Evolutionary conservation across 2,113 vertebrate genomes (phyloP), one percentile per base, ranked within the genome.

Genomic region (Microtus ochrogaster): DNA sequence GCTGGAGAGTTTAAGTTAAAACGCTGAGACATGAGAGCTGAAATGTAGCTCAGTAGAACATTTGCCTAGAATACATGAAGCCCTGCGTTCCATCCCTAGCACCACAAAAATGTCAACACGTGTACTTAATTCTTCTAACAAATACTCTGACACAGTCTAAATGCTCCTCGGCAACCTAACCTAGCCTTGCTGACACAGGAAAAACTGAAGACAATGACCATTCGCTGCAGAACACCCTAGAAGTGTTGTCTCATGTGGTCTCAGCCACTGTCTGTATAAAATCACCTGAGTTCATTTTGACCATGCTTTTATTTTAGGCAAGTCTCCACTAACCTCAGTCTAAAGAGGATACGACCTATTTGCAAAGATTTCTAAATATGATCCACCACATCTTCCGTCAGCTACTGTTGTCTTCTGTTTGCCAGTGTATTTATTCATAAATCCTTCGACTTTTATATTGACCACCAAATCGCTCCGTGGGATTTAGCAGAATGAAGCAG

Each of bases 1-100:
- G 73, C 33, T 94, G 92, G 82, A 74, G 33, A 96, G 70, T 90
- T 95, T 91, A 84, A 61, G 47, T 89, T 87, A 94, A 95, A 98
- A 90, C 63, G 93, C 61, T 89, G 94, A 94, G 3, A 89, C 97
- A 89, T n/a, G 86, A 78, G 41, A 65, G 41, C 58, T 79, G 33
- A 65, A 39, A 65, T 52, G 61, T 66, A 78, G 74, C 33, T 90
- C 61, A 65, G 30, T 49, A 61, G 58, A 65, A 47, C 30, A 47
- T 44, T 89, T 78, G 41, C 30, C 21, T 90, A n/a, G 33, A 44
- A 52, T 79, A 47, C 14, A 90, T 90, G 58, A 90, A 39, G 12
- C 14, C 44, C 58, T 65, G 22, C 52, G 33, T 52, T 90, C 22
- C 41, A 47, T n/a, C 33, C 21, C 19, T 22, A 79, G 33, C 22